Evolutionary conservation across 1,140 invertebrate species (phyloP).

Genomic region (Apis florea): DNA sequence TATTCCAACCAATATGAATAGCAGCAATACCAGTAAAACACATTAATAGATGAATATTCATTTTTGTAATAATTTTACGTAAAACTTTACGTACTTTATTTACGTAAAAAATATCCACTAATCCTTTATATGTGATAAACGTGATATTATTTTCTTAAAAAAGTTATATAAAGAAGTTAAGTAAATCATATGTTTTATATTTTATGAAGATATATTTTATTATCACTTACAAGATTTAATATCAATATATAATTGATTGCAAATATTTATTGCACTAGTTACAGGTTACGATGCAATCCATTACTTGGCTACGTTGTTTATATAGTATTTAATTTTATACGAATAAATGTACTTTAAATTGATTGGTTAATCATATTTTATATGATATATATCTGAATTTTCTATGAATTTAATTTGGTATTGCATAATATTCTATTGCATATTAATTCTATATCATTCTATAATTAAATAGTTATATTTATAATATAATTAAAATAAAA

Average conservation of each 20-base stretch:
- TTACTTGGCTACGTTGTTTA: no score
- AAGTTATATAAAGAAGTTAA: neutral
- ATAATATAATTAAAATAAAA: neutral
- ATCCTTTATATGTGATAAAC: neutral
- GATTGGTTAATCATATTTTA: neutral
- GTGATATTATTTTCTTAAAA: neutral
- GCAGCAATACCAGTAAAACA: neutral
- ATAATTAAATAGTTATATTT: neutral
- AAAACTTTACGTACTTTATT: neutral
- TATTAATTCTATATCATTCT: neutral
- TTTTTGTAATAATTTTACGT: neutral
- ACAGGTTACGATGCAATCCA: neutral
- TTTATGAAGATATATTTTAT: neutral
- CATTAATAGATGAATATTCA: accelerated
- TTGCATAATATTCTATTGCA: neutral
- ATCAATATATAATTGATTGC: neutral
- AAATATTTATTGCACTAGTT: neutral
- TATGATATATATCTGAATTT: neutral
- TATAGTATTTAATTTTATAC: no score
- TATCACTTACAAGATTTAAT: neutral
- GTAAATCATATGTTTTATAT: neutral
- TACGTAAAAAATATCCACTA: neutral
- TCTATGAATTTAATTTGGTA: neutral
- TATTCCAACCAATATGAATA: constrained; percentile 43
- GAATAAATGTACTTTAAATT: neutral